Evolutionary conservation across 30 jellyfish, hydroid and myxozoan species (phyloP), one percentile per base, ranked within the genome.

Genomic region (Turritopsis rubra): DNA sequence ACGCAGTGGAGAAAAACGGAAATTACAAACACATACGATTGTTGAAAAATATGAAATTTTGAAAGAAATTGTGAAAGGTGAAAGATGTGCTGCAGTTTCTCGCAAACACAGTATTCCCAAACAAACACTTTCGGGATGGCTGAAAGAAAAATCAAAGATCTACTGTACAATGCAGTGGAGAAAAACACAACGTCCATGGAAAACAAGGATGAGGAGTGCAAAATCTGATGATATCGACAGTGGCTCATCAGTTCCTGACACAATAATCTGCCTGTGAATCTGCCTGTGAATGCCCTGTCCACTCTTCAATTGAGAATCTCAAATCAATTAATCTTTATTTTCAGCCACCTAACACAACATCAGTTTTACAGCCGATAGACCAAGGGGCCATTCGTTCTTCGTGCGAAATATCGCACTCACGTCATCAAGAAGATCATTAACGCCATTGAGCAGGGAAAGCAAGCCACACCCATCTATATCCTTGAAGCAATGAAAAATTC

Each of bases 201-300:
- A 72, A 72, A 60, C 73, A 60, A 60, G 19, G 21, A 60, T 26
- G n/a, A n/a, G n/a, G n/a, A n/a, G n/a, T n/a, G n/a, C n/a, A 72
- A 0, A n/a, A n/a, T n/a, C n/a, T 18, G 81, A 72, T 72, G 52
- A 18, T 30, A 72, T 0, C 81, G 81, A 0, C 81, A 72, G 75
- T 0, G 81, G 81, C 81, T 72, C n/a, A n/a, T n/a, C n/a, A 72
- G 0, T 72, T 22, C 81, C 81, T 30, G 52, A 21, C 81, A 26
- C 81, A 72, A 72, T 72, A 72, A 72, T 72, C 28, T 72, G 81
- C 75, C 75, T 72, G 81, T 72, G 81, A 0, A 72, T 72, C n/a
- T n/a, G n/a, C n/a, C n/a, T n/a, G n/a, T n/a, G n/a, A n/a, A n/a
- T n/a, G n/a, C n/a, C n/a, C n/a, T n/a, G n/a, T n/a, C n/a, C n/a